A percentile compares a stretch with the other conserved stretches of the same genome.
These are phyloP conservation scores for Pitangus sulphuratus DNA, from an alignment of 2,797 vertebrate species.

Conservation along the genomic window DNA sequence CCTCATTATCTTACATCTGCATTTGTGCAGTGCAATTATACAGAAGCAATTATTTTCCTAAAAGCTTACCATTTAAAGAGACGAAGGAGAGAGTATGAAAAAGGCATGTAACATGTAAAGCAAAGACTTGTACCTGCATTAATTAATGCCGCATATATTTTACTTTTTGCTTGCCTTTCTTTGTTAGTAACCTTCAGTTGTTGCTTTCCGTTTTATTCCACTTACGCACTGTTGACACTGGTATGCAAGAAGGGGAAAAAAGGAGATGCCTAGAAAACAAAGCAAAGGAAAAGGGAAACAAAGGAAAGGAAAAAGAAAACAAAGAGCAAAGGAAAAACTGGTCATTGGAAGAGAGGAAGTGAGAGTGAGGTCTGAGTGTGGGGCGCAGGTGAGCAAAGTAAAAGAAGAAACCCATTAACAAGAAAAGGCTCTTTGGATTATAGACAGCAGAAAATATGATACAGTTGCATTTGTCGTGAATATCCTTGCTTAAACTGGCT, in stretches of 20 bases:
- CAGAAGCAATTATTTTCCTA: slow-evolving; percentile 24
- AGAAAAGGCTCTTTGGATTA: neutral
- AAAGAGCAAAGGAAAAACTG: neutral
- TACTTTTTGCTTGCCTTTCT: neutral
- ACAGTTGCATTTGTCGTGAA: neutral
- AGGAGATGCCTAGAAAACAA: neutral
- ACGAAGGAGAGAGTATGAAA: neutral
- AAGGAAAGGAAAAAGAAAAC: neutral
- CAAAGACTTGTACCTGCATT: neutral
- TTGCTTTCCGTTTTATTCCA: neutral
- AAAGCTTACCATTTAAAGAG: slow-evolving; percentile 21
- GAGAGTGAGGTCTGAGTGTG: neutral
- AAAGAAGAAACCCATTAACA: neutral
- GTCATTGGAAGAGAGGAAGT: neutral
- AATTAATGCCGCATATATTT: neutral
- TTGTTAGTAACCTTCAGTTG: neutral
- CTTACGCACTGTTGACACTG: neutral
- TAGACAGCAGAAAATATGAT: neutral
- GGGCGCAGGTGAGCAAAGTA: neutral
- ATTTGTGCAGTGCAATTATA: slow-evolving; percentile 27
- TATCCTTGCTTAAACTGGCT: neutral
- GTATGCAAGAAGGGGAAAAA: neutral
- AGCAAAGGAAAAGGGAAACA: neutral
- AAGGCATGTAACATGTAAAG: neutral
- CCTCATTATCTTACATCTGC: slow-evolving; percentile 38